Percentiles rank a stretch among this genome's conserved stretches.
These are phyloP conservation scores for Cynaeus angustus DNA, from an alignment of 2,888 invertebrate species.

Conservation along the genomic window DNA sequence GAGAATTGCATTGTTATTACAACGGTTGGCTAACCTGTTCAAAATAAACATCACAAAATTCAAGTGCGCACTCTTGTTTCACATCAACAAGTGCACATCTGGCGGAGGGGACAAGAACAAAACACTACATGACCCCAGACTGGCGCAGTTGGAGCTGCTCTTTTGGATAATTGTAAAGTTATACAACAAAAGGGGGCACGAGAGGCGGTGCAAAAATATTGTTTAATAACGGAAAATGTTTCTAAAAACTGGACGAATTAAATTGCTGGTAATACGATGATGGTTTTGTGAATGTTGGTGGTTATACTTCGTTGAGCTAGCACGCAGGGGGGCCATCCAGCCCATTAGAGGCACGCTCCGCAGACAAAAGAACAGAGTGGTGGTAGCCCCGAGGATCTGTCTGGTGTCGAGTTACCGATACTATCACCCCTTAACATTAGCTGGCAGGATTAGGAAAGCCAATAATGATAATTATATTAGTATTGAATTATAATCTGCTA, in stretches of 20 bases:
- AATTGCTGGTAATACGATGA: conserved; percentile 22
- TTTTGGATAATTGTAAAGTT: conserved; percentile 23
- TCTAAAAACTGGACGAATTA: background rate
- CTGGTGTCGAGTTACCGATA: conserved; percentile 69
- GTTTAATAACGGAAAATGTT: too few species aligned
- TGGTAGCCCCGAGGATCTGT: conserved; percentile 52
- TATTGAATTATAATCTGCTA: conserved; percentile 70
- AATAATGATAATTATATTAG: conserved; percentile 73
- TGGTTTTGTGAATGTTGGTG: conserved; percentile 41
- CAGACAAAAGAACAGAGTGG: conserved; percentile 64
- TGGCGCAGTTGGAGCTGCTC: conserved; percentile 34
- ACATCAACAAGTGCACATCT: conserved; percentile 60
- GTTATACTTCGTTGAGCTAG: conserved; percentile 38
- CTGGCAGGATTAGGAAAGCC: conserved; percentile 70
- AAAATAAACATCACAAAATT: conserved; percentile 58
- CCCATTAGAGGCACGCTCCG: conserved; percentile 67
- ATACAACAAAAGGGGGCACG: conserved; percentile 16
- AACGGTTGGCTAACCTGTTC: conserved; percentile 60
- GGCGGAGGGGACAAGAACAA: conserved; percentile 58
- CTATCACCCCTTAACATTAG: conserved; percentile 64
- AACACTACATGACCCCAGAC: conserved; percentile 54
- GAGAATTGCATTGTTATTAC: conserved; percentile 52
- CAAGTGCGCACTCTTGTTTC: conserved; percentile 53
- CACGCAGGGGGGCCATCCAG: conserved; percentile 56
- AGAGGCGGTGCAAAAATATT: background rate